Conservation (phyloP, 2,113 vertebrate genomes). For the Romanogobio albipinnatus region DNA sequence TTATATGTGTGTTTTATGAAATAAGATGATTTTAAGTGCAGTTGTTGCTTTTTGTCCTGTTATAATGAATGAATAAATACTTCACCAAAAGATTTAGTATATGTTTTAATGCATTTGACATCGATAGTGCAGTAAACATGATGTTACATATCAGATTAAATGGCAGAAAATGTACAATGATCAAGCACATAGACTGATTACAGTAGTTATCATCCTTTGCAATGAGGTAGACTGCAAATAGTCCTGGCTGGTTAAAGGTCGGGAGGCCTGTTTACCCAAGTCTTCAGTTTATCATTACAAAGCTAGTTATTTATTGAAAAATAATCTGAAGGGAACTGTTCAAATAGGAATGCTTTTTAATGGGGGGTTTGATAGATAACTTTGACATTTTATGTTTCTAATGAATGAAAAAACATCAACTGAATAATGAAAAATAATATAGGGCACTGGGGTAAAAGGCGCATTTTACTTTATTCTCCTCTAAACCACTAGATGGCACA, state of each 20-base stretch:
- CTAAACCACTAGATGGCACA: no score
- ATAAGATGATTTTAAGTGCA: background rate
- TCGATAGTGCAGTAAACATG: background rate
- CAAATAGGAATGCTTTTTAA: background rate
- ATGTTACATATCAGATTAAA: background rate
- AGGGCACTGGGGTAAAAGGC: no score
- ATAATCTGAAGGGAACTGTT: background rate
- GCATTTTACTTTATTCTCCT: no score
- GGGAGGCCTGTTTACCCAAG: background rate
- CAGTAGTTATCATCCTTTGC: background rate
- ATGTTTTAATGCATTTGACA: background rate
- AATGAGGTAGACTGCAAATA: background rate
- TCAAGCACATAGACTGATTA: background rate
- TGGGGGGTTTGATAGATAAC: background rate
- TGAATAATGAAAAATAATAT: no score
- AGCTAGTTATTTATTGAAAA: background rate
- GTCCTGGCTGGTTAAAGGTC: conserved; percentile 1
- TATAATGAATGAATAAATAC: background rate
- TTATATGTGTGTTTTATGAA: background rate
- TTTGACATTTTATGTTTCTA: background rate
- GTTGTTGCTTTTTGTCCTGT: no score
- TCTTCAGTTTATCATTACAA: background rate
- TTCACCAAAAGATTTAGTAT: background rate
- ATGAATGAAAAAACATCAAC: background rate
- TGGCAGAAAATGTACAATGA: background rate